Base-by-base conservation (phyloP, 2,113 vertebrate genomes). In the Coptodon bakossiorum region DNA sequence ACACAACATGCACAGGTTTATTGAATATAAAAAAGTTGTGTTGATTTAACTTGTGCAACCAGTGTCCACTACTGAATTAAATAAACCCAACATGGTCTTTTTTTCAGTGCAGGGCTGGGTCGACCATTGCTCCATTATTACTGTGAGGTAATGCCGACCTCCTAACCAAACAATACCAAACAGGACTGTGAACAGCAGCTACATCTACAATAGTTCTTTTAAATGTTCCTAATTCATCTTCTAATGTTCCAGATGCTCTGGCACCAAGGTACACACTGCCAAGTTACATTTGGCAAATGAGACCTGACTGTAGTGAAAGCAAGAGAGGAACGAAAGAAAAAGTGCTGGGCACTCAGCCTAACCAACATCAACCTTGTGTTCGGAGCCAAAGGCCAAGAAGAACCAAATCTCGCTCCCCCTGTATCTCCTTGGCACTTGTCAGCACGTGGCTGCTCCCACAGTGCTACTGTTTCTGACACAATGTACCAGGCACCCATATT, bases 401-500 rank as follows among this genome's bases (percentile, higher is more conserved):
- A 14, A 24, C 71, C 86, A 82, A 54, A 34, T 22, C 19, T 56
- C 17, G 7, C 38, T 57, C 40, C 24, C 52, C 83, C 80, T 52
- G 83, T 90, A 36, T 79, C 6, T 81, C 45, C 68, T 57, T 86
- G 68, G 52, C 90, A 57, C 31, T 84, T 14, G 3, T 54, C 66
- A 68, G 83, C n/a, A 50, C 76, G 5, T 86, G 81, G 89, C 59
- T 91, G 84, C 89, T 91, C 78, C 82, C 66, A 80, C 73, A 63
- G 71, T 5, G 53, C 27, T 73, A 6, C 61, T 31, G 31, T 80
- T 85, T 71, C 79, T 81, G 22, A 9, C 83, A 91, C 88, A 94
- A 92, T 86, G 66, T 84, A 57, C 8, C 82, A 80, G 71, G 36
- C 57, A 1, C 80, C 76, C 87, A 89, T 92, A 56, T 91, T 94